Conservation (phyloP, 2,797 vertebrate genomes). For the Rhyacichthys aspro region DNA sequence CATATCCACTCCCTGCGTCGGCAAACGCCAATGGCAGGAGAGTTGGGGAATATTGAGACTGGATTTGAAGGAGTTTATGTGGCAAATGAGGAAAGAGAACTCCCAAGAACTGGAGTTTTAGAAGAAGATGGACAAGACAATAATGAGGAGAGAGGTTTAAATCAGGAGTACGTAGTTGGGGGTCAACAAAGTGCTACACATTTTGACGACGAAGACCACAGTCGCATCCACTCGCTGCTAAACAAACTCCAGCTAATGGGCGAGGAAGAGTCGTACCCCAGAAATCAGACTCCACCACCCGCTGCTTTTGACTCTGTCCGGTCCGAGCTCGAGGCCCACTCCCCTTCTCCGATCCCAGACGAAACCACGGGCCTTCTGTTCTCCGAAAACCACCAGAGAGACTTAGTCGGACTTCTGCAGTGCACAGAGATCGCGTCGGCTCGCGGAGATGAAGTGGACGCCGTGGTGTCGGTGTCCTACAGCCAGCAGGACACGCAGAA, state of each 20-base stretch:
- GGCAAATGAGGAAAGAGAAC: background rate
- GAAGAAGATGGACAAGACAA: constrained; percentile 4
- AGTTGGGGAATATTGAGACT: background rate
- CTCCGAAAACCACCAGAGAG: constrained; percentile 82
- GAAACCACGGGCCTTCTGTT: constrained; percentile 83
- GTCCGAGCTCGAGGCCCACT: constrained; percentile 6
- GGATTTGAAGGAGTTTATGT: constrained; percentile 1
- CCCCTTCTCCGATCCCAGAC: constrained; percentile 27
- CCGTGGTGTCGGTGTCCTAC: constrained; percentile 74
- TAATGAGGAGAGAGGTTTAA: background rate
- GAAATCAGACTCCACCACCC: constrained; percentile 7
- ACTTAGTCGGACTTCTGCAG: constrained; percentile 83
- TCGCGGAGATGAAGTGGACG: constrained; percentile 53
- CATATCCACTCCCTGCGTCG: too few species aligned
- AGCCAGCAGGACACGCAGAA: constrained; percentile 58
- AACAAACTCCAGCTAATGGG: constrained; percentile 80
- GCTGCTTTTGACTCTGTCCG: constrained; percentile 10
- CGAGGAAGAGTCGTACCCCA: constrained; percentile 37
- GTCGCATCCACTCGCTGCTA: constrained; percentile 82
- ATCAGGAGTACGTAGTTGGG: constrained; percentile 9
- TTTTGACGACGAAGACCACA: constrained; percentile 75
- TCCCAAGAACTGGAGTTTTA: background rate
- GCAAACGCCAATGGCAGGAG: too few species aligned
- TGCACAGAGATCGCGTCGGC: constrained; percentile 67
- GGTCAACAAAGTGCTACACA: background rate